phyloP scores from a whole-genome alignment of 2,888 invertebrate genomes.

The Iselma pallidipennis region DNA sequence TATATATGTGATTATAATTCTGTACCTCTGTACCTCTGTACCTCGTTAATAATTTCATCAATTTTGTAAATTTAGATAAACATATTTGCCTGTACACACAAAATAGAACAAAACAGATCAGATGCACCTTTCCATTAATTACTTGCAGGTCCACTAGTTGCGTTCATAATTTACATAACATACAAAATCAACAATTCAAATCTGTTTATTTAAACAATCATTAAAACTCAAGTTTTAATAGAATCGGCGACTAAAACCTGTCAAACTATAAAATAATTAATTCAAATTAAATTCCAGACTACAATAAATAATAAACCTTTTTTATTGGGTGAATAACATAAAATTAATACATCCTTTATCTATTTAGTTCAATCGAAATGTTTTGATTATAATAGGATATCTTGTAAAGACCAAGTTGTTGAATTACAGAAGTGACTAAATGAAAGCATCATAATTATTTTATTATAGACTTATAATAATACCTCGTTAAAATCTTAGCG shows the following conservation, averaged over 20 bases:
- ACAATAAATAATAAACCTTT: no score
- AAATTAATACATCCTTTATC: neutral
- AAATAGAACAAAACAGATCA: neutral
- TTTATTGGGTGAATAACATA: neutral
- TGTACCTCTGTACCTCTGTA: no score
- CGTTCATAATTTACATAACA: neutral
- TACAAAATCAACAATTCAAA: neutral
- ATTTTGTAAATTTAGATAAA: neutral
- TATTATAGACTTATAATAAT: neutral
- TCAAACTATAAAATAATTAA: no score
- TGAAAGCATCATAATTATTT: neutral
- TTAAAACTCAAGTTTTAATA: neutral
- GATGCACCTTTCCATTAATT: conserved; percentile 1
- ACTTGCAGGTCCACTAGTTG: conserved; percentile 1
- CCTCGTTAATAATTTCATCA: neutral
- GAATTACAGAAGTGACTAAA: neutral
- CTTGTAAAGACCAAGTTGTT: neutral
- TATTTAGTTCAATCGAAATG: neutral
- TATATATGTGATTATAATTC: no score
- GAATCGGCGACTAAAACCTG: neutral
- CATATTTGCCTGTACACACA: neutral
- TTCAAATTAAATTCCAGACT: no score
- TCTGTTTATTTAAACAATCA: neutral
- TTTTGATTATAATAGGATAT: neutral
- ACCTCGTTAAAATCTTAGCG: neutral